Percentiles rank a stretch among this genome's conserved stretches.
These are phyloP conservation scores for Cyanistes caeruleus DNA, from an alignment of 2,113 vertebrate species.

Conservation along the genomic window DNA sequence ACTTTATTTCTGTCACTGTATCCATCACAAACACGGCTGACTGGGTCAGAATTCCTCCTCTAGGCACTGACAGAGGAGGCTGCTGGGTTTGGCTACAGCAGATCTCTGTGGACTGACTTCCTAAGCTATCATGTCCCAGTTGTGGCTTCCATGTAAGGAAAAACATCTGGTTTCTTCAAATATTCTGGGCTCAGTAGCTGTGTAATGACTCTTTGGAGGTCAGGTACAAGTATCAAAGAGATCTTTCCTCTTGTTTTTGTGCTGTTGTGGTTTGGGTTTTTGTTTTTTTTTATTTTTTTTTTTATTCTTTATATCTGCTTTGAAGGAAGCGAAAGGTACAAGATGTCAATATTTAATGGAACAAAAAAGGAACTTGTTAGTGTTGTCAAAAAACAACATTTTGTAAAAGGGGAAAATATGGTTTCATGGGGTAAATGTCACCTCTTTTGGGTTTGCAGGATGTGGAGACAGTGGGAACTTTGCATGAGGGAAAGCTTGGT, in stretches of 20 bases:
- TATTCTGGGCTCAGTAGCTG: not conserved
- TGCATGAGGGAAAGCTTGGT: not conserved
- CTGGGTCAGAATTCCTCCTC: constrained; percentile 2
- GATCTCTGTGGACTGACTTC: not conserved
- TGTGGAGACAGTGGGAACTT: not conserved
- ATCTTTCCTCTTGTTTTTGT: not conserved
- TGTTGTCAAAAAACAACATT: not conserved
- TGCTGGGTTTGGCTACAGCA: not conserved
- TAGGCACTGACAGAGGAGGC: not conserved
- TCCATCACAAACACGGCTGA: not conserved
- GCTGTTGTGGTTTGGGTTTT: not conserved
- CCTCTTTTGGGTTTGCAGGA: not conserved
- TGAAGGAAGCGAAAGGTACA: not conserved
- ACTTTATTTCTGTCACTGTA: not conserved
- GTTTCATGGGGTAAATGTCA: not conserved
- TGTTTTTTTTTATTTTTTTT: too few relatives aligned
- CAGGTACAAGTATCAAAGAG: not conserved
- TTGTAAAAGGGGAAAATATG: not conserved
- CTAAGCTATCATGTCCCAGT: not conserved
- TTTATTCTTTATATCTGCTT: not conserved
- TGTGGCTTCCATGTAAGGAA: not conserved
- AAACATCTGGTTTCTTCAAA: not conserved
- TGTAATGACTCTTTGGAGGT: not conserved
- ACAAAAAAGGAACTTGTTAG: not conserved
- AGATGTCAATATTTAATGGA: not conserved